phyloP scores from a whole-genome alignment of 2,113 vertebrate genomes.

The Proteles cristata region DNA sequence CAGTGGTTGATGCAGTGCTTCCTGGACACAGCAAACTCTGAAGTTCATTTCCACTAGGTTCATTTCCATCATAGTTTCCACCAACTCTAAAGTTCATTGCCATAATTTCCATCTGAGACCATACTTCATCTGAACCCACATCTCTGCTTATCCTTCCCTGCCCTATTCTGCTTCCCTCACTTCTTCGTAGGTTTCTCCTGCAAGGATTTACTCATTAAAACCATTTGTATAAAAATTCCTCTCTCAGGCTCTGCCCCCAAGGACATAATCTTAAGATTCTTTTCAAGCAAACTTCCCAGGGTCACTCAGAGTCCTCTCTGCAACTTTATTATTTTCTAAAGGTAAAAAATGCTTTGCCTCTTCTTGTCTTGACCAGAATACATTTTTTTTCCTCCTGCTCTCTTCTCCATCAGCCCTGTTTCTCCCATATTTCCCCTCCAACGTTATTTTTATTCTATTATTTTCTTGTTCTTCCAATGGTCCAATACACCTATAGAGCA shows the following conservation, averaged over 20 bases:
- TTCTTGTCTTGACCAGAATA: neutral
- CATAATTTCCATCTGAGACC: neutral
- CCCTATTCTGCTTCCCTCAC: neutral
- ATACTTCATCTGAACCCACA: neutral
- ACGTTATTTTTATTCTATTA: neutral
- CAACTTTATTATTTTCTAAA: neutral
- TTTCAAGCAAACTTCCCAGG: neutral
- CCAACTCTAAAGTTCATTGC: neutral
- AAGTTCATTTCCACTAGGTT: neutral
- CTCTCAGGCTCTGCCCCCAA: neutral
- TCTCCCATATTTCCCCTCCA: neutral
- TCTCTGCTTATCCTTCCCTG: neutral
- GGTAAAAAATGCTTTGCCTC: neutral
- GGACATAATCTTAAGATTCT: neutral
- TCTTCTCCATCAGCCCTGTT: neutral
- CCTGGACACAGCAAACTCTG: neutral
- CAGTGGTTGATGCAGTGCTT: neutral
- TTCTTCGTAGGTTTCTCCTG: neutral
- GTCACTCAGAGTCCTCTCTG: neutral
- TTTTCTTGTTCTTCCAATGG: neutral
- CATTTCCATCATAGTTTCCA: neutral
- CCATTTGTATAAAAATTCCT: neutral
- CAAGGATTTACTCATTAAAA: neutral
- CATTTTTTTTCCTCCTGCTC: neutral
- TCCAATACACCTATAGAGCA: neutral